Percentiles rank a stretch among this genome's conserved stretches.
These are phyloP conservation scores for Matsumyia berberina DNA, from an alignment of 2,888 invertebrate genomes.

Conservation along the genomic window DNA sequence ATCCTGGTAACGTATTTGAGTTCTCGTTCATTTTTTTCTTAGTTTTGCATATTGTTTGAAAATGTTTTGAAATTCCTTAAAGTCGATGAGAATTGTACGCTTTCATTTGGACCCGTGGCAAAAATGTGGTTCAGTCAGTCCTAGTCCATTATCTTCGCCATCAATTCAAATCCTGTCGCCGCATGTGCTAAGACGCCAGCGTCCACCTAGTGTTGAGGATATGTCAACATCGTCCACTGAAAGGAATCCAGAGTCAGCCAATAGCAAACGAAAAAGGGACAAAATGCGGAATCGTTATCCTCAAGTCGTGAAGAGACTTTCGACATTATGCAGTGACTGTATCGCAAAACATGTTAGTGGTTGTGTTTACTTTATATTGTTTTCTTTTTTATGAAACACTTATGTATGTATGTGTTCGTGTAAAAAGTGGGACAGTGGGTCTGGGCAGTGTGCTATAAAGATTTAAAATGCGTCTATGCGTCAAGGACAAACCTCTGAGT, in stretches of 20 bases:
- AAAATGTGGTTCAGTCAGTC: conserved; percentile 82
- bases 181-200: conserved; percentile 82
- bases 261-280: conserved; percentile 72
- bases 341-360: conserved; percentile 85
- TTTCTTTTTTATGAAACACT: conserved; percentile 22
- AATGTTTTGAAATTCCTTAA: conserved; percentile 50
- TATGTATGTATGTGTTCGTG: no score
- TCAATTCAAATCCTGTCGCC: conserved; percentile 82
- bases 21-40: conserved; percentile 38
- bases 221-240: conserved; percentile 77
- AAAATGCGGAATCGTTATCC: conserved; percentile 84
- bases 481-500: no score
- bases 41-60: conserved; percentile 38
- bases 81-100: conserved; percentile 83
- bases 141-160: conserved; percentile 82
- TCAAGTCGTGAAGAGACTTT: conserved; percentile 84
- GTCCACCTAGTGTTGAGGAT: conserved; percentile 82
- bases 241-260: conserved; percentile 64
- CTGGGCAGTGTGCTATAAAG: background rate
- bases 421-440: background rate
- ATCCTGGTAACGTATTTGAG: conserved; percentile 62
- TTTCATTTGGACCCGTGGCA: conserved; percentile 84
- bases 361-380: conserved; percentile 16
- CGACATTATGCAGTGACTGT: conserved; percentile 86
- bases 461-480: background rate